Conservation (phyloP, 2,113 vertebrate genomes). For the Cheirogaleus medius region DNA sequence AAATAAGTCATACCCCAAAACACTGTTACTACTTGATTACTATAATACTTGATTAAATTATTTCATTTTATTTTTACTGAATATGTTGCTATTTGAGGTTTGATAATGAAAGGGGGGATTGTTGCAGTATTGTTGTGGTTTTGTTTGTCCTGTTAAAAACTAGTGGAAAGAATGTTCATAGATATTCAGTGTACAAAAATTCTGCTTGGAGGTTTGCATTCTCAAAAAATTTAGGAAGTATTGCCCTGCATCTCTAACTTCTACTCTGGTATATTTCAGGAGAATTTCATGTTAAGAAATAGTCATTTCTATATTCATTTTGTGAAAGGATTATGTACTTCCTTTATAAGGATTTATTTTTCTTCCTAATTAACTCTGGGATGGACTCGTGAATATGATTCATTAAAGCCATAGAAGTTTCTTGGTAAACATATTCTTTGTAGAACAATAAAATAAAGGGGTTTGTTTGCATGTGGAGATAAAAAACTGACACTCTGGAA, state of each 20-base stretch:
- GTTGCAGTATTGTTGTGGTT: neutral
- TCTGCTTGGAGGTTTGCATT: neutral
- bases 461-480: neutral
- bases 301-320: slow-evolving; percentile 7
- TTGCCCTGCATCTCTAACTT: neutral
- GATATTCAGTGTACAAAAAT: neutral
- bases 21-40: neutral
- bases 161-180: neutral
- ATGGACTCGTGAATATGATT: neutral
- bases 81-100: neutral
- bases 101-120: neutral
- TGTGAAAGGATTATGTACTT: neutral
- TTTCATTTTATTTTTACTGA: slow-evolving; percentile 9
- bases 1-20: neutral
- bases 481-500: slow-evolving; percentile 19
- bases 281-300: neutral
- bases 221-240: slow-evolving; percentile 21
- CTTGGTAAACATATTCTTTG: neutral
- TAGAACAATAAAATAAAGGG: neutral
- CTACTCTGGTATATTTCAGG: neutral
- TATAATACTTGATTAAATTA: neutral
- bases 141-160: slow-evolving; percentile 7
- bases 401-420: neutral
- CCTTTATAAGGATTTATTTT: neutral
- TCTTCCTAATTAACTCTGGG: neutral